A percentile compares a stretch with the other conserved stretches of the same genome.
These are phyloP conservation scores for Drosophila anomalata DNA, from an alignment of 2,888 invertebrate species.

Conservation along the genomic window DNA sequence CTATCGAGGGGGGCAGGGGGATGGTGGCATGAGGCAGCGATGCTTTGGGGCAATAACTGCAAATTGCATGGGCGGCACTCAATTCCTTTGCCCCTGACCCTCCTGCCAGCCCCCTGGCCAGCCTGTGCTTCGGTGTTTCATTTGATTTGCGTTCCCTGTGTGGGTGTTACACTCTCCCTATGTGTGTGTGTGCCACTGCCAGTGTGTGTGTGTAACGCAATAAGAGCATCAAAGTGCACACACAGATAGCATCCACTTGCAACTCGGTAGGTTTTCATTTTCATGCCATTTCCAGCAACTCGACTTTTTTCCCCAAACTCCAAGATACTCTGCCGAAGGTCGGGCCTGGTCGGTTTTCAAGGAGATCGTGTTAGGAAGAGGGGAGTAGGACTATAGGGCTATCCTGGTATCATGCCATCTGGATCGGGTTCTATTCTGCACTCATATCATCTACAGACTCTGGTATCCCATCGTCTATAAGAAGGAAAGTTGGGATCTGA, in stretches of 20 bases:
- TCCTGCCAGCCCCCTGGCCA: background rate
- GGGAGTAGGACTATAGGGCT: too few relatives aligned
- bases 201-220: conserved; percentile 62
- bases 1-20: background rate
- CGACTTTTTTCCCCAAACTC: conserved; percentile 30
- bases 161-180: conserved; percentile 35
- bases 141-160: conserved; percentile 67
- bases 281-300: conserved; percentile 46
- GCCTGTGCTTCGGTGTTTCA: conserved; percentile 67
- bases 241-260: conserved; percentile 55
- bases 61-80: conserved; percentile 80
- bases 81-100: conserved; percentile 56
- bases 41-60: conserved; percentile 73
- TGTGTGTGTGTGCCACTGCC: conserved; percentile 36
- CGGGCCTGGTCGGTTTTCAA: background rate
- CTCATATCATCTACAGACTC: too few relatives aligned
- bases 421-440: too few relatives aligned
- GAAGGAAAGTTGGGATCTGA: too few relatives aligned
- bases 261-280: conserved; percentile 57
- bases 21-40: conserved; percentile 5
- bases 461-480: too few relatives aligned
- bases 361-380: too few relatives aligned
- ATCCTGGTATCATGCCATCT: too few relatives aligned
- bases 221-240: conserved; percentile 78
- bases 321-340: background rate